phyloP scores from a whole-genome alignment of 2,888 invertebrate genomes.

The Hydroisotoma schaefferi region DNA sequence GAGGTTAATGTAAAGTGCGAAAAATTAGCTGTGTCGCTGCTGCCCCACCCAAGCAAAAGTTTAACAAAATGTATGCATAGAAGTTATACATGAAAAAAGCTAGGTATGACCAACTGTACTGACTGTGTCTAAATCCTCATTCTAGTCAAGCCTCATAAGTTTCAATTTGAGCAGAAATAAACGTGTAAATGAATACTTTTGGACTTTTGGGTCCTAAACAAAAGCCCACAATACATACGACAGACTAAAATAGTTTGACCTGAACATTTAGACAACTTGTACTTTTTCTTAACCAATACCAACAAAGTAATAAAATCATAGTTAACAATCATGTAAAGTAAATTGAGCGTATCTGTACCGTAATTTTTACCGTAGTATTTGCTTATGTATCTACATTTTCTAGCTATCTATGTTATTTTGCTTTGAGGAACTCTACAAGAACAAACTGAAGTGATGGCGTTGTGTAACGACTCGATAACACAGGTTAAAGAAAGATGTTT shows the following conservation, averaged over 20 bases:
- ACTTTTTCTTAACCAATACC: no score
- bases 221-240: not conserved
- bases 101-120: no score
- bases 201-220: not conserved
- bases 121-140: constrained; percentile 7
- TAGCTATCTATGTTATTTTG: no score
- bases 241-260: no score
- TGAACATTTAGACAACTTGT: no score
- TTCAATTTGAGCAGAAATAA: constrained; percentile 23
- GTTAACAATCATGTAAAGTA: constrained; percentile 41
- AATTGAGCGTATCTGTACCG: constrained; percentile 44
- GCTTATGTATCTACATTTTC: no score
- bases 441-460: no score
- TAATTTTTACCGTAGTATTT: constrained; percentile 21
- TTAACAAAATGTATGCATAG: no score
- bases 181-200: constrained; percentile 13
- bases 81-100: no score
- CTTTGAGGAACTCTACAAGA: no score
- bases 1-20: not conserved
- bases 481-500: no score
- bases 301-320: constrained; percentile 1
- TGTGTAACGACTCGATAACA: no score
- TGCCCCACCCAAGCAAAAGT: not conserved
- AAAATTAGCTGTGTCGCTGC: not conserved
- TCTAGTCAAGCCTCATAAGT: constrained; percentile 16